Conservation (phyloP, 35 echinoderm and acorn worm species). For the Ophioderma brevispina region DNA sequence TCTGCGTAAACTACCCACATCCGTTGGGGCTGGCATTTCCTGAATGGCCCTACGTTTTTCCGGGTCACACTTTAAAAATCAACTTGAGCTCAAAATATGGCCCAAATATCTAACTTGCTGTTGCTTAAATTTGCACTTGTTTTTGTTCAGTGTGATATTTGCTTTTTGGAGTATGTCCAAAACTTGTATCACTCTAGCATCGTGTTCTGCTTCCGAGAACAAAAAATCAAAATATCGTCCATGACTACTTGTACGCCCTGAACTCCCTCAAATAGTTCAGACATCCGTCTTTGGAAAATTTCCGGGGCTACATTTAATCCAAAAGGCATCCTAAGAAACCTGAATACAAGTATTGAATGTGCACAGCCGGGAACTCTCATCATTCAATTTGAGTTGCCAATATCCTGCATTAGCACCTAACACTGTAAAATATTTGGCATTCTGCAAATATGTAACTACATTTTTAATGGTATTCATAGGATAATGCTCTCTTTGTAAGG, state of each 20-base stretch:
- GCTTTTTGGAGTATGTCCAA: neutral
- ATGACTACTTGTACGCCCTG: slow-evolving; percentile 48
- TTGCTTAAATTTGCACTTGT: slow-evolving; percentile 49
- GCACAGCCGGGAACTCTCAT: slow-evolving; percentile 35
- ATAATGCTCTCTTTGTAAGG: slow-evolving; percentile 38
- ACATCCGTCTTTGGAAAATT: slow-evolving; percentile 69
- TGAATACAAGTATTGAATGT: slow-evolving; percentile 41
- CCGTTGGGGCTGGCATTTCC: neutral
- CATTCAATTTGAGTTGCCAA: slow-evolving; percentile 40
- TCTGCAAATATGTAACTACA: slow-evolving; percentile 21
- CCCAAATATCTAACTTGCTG: slow-evolving; percentile 57
- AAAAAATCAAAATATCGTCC: slow-evolving; percentile 66
- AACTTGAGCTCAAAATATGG: slow-evolving; percentile 51
- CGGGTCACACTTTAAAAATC: slow-evolving; percentile 37
- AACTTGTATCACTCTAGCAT: slow-evolving; percentile 10
- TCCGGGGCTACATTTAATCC: slow-evolving; percentile 43
- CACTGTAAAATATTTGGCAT: slow-evolving; percentile 37
- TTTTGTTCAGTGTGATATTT: slow-evolving; percentile 27
- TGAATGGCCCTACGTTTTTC: slow-evolving; percentile 23
- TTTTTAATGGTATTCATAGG: slow-evolving; percentile 46
- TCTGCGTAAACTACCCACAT: slow-evolving; percentile 36
- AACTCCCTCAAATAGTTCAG: slow-evolving; percentile 50
- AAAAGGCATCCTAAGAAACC: slow-evolving; percentile 54
- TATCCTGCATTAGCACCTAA: slow-evolving; percentile 48
- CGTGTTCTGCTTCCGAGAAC: neutral